Base-by-base conservation (phyloP, 2,797 vertebrate species). In the Melanotaenia maccullochi region DNA sequence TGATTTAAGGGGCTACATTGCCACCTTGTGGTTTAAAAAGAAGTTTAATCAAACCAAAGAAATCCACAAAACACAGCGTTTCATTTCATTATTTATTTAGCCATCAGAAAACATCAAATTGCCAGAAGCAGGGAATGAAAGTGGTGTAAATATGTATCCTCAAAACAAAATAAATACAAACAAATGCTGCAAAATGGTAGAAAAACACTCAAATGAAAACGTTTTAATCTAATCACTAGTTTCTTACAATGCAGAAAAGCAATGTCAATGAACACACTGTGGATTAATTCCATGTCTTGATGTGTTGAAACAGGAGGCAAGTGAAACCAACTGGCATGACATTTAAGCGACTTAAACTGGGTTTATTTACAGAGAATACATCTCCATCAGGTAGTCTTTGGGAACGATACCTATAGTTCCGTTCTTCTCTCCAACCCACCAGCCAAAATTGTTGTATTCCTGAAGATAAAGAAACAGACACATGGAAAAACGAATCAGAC, bases 381-480 rank as follows among this genome's bases (percentile, higher is more conserved):
- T 94, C 95, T 97, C 96, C 89, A 95, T 95, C 94, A 99, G 89
- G 94, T 96, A 99, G 86, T 94, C 94, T 95, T 96, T 99, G 88
- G 98, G 98, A 92, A 99, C 97, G 71, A 99, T 97, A 92, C 98
- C 98, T 92, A 99, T 93, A 68, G 89, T 89, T 90, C 97, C 97
- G 68, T 97, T 96, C 95, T 96, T 95, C 94, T 99, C 97, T 92
- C 97, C 98, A 85, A 99, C 94, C 97, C 98, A 99, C 98, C 98
- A 99, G 93, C 98, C 98, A 83, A 94, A 99, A 89, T 75, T 95
- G 94, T 97, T 93, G 90, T 99, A 98, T 85, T 98, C 97, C 98
- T 99, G 92, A 88, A 94, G 91, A 92, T 1, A 74, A 33, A 61
- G 68, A 62, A 65, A 40, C 13, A 56, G 20, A 76, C 32, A 78